These are phyloP conservation scores for Caenorhabditis inopinata DNA, from an alignment of 1,140 invertebrate species.

Conservation along the genomic window DNA sequence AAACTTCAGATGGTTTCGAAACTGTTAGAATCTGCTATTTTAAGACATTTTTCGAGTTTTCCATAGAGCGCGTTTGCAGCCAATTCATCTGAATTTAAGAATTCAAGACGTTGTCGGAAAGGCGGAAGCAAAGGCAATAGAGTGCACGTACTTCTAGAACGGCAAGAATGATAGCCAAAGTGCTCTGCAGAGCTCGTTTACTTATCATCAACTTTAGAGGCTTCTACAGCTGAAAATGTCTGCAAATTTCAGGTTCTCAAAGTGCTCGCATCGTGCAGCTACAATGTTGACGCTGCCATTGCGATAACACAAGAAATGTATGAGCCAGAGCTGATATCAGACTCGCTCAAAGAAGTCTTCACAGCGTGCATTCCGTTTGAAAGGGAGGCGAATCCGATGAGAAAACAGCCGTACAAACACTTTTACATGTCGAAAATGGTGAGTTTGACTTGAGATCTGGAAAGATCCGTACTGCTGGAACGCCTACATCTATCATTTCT, in stretches of 20 bases:
- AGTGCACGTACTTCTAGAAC: too few species aligned
- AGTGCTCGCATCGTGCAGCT: background rate
- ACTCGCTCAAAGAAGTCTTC: background rate
- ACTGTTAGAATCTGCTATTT: too few species aligned
- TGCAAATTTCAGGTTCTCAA: background rate
- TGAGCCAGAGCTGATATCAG: background rate
- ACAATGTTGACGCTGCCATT: background rate
- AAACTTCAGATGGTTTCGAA: background rate
- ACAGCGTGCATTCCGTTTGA: background rate
- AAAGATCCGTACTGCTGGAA: too few species aligned
- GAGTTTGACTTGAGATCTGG: background rate
- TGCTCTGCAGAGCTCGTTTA: too few species aligned
- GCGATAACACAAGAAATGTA: background rate
- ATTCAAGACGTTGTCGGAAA: too few species aligned
- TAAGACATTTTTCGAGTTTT: too few species aligned
- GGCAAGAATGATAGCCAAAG: too few species aligned
- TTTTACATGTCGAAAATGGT: background rate
- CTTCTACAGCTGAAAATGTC: too few species aligned
- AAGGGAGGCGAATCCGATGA: background rate
- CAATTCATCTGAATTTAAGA: too few species aligned
- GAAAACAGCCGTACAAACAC: background rate
- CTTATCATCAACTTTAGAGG: too few species aligned
- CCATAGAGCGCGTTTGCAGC: too few species aligned
- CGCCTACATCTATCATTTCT: background rate
- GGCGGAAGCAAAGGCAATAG: too few species aligned